These are phyloP conservation scores for Hermatobates lingyangjiaoensis DNA, from an alignment of 1,140 invertebrate genomes.

Conservation along the genomic window DNA sequence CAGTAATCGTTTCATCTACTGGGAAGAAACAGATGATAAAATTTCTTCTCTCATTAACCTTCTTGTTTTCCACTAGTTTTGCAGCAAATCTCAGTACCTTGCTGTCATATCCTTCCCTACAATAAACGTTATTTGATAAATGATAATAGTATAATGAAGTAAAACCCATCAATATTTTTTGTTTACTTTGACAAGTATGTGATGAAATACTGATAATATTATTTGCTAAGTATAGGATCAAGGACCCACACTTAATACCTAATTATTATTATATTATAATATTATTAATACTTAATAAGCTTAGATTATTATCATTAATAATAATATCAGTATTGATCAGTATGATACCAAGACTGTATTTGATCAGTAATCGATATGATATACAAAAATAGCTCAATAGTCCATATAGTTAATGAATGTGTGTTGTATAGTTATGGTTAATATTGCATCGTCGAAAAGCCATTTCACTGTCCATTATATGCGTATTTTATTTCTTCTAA, in stretches of 20 bases:
- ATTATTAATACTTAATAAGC: neutral
- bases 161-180: neutral
- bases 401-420: too few relatives aligned
- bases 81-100: constrained; percentile 62
- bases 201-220: neutral
- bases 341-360: too few relatives aligned
- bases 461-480: too few relatives aligned
- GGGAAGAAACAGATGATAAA: constrained; percentile 71
- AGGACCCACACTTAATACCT: neutral
- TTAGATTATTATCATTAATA: too few relatives aligned
- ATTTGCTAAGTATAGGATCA: neutral
- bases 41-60: constrained; percentile 40
- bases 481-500: too few relatives aligned
- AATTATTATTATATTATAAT: neutral
- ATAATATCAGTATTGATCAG: too few relatives aligned
- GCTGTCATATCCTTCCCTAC: constrained; percentile 46
- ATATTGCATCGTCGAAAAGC: too few relatives aligned
- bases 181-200: neutral
- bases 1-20: constrained; percentile 61
- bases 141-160: neutral
- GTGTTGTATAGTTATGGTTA: too few relatives aligned
- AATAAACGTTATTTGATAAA: constrained; percentile 9
- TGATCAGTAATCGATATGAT: too few relatives aligned
- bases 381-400: too few relatives aligned
- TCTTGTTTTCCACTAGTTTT: constrained; percentile 46